phyloP scores from a whole-genome alignment of 2,888 invertebrate species.

The Harpagoxenus sublaevis region DNA sequence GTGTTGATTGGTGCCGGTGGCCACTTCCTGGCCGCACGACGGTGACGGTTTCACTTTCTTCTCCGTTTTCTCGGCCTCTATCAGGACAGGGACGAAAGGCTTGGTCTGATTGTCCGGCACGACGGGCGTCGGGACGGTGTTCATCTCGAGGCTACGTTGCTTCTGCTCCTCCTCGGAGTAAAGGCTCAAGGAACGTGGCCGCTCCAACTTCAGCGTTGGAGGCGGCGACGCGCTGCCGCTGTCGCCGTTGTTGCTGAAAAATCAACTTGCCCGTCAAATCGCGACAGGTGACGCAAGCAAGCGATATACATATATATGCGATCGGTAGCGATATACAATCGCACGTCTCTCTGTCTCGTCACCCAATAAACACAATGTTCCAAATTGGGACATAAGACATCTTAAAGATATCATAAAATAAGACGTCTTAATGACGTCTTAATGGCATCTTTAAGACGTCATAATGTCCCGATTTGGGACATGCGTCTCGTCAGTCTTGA shows the following conservation, averaged over 20 bases:
- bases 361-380: too few relatives aligned
- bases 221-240: conserved; percentile 39
- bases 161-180: conserved; percentile 82
- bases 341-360: neutral
- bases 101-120: conserved; percentile 72
- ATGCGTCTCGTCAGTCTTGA: neutral
- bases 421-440: too few relatives aligned
- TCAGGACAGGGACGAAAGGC: conserved; percentile 70
- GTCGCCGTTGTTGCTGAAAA: conserved; percentile 81
- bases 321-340: conserved; percentile 42
- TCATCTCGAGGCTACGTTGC: conserved; percentile 75
- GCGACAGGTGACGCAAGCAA: neutral
- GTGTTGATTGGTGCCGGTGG: conserved; percentile 80
- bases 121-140: conserved; percentile 78
- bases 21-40: conserved; percentile 81
- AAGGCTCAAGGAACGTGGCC: conserved; percentile 83
- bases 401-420: too few relatives aligned
- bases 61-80: conserved; percentile 69
- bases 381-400: too few relatives aligned
- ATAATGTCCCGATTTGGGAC: too few relatives aligned
- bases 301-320: conserved; percentile 38
- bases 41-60: conserved; percentile 77
- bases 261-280: conserved; percentile 66
- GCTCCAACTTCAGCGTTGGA: conserved; percentile 76
- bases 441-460: too few relatives aligned